phyloP scores from a whole-genome alignment of 2,888 invertebrate species.

The Rhagonycha fulva region DNA sequence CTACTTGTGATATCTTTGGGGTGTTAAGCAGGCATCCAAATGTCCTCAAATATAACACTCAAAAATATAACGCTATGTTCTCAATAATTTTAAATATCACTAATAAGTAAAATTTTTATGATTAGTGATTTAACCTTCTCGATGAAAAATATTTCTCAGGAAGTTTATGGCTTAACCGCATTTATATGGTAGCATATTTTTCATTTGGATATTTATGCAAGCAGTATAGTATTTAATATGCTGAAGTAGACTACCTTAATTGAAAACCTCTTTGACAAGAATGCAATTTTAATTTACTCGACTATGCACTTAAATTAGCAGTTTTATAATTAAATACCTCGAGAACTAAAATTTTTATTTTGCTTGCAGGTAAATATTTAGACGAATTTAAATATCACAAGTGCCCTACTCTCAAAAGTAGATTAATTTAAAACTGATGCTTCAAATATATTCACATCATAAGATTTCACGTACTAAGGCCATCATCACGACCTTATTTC shows the following conservation, averaged over 20 bases:
- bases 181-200: no score
- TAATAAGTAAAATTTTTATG: background rate
- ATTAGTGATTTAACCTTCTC: no score
- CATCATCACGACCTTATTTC: slow-evolving; percentile 52
- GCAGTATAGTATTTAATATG: background rate
- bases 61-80: background rate
- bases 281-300: background rate
- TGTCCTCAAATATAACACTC: slow-evolving; percentile 5
- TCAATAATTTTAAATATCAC: background rate
- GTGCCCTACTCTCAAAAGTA: background rate
- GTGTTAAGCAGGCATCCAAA: slow-evolving; percentile 23
- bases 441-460: slow-evolving; percentile 50
- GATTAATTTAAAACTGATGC: slow-evolving; percentile 15
- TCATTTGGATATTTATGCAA: no score
- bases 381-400: background rate
- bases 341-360: background rate
- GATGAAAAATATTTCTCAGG: no score
- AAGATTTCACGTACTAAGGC: slow-evolving; percentile 47
- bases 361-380: background rate
- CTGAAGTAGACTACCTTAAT: background rate
- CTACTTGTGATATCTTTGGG: slow-evolving; percentile 47
- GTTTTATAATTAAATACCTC: background rate
- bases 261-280: background rate
- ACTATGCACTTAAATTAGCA: background rate
- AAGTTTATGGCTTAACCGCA: no score